phyloP scores from a whole-genome alignment of 2,797 vertebrate genomes.

The Acipenser ruthenus region DNA sequence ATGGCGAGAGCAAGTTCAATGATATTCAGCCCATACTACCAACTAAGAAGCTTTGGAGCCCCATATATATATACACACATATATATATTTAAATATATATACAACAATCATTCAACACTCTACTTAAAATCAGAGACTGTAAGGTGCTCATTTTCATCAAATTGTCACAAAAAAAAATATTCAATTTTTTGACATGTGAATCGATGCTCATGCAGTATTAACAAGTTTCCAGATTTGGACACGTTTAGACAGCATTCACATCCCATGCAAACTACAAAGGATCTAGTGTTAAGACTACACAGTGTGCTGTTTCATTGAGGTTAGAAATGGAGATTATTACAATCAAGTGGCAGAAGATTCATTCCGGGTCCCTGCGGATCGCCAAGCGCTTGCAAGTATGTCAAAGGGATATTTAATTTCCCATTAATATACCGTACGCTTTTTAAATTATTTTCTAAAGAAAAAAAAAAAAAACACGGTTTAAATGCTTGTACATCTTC shows the following conservation, averaged over 20 bases:
- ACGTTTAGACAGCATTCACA: constrained; percentile 72
- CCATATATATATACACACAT: constrained; percentile 57
- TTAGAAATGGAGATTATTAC: constrained; percentile 16
- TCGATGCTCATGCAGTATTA: constrained; percentile 70
- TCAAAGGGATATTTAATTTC: constrained; percentile 10
- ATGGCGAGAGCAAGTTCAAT: constrained; percentile 56
- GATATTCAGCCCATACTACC: constrained; percentile 65
- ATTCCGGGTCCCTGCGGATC: constrained; percentile 21
- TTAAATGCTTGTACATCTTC: constrained; percentile 20
- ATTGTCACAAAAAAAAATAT: constrained; percentile 55
- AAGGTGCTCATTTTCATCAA: constrained; percentile 53
- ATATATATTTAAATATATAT: constrained; percentile 34
- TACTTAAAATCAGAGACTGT: constrained; percentile 54
- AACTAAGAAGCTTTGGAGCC: constrained; percentile 65
- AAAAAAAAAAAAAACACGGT: not conserved
- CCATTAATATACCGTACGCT: constrained; percentile 2
- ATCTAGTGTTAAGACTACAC: constrained; percentile 66
- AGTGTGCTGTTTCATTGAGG: constrained; percentile 51
- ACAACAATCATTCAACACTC: constrained; percentile 60
- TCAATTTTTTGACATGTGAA: constrained; percentile 54
- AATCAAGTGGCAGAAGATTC: constrained; percentile 15
- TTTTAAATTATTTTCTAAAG: not conserved
- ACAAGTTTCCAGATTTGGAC: constrained; percentile 55
- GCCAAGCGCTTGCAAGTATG: constrained; percentile 25
- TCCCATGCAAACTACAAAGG: constrained; percentile 79